Conservation (phyloP, 2,888 invertebrate species). For the Eupithecia tripunctaria region DNA sequence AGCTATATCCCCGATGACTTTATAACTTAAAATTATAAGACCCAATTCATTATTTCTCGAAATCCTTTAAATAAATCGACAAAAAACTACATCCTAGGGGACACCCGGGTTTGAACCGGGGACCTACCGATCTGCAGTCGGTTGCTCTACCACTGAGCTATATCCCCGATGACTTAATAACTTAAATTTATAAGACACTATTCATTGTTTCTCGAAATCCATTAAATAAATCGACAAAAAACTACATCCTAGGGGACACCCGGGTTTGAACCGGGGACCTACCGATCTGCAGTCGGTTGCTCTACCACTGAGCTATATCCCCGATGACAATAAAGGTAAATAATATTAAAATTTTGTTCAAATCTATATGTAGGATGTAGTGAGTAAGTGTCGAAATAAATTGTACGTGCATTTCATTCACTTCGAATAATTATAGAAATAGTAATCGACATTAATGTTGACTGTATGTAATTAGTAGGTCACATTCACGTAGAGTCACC, state of each 20-base stretch:
- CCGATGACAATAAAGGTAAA: slow-evolving; percentile 1
- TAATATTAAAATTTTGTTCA: not conserved
- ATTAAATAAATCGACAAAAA: not conserved
- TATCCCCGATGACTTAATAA: not conserved
- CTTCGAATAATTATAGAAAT: not conserved
- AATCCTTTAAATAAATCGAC: not conserved
- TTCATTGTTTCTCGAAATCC: not conserved
- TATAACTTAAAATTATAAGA: not conserved
- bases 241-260: slow-evolving; percentile 19
- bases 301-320: slow-evolving; percentile 32
- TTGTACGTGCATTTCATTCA: not conserved
- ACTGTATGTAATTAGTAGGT: no score
- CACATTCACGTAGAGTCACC: no score
- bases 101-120: slow-evolving; percentile 18
- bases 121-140: slow-evolving; percentile 2
- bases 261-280: slow-evolving; percentile 33
- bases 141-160: slow-evolving; percentile 1
- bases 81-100: slow-evolving; percentile 6
- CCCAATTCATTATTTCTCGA: not conserved
- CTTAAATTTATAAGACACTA: not conserved
- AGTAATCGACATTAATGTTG: no score
- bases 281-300: slow-evolving; percentile 28
- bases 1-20: slow-evolving; percentile 30
- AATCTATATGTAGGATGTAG: slow-evolving; percentile 16
- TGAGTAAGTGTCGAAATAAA: not conserved